Percentiles rank a stretch among this genome's conserved stretches.
phyloP scores from a whole-genome alignment of 2,797 vertebrate genomes.

The Pseudocheirus occidentalis region DNA sequence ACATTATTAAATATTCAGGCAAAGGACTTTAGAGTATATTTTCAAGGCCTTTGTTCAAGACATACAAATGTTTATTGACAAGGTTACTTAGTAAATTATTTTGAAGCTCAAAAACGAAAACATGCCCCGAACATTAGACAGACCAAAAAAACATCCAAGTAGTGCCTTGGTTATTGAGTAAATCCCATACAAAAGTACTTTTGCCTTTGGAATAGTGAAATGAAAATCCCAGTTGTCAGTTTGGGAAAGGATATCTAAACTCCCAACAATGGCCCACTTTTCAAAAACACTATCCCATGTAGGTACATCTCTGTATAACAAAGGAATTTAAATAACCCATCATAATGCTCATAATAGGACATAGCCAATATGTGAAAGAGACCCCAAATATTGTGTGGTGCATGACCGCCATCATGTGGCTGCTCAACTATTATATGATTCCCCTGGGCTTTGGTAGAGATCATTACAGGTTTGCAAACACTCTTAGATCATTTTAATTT shows the following conservation, averaged over 20 bases:
- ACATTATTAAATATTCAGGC: slow-evolving; percentile 45
- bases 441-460: background rate
- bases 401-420: background rate
- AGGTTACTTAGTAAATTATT: slow-evolving; percentile 37
- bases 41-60: slow-evolving; percentile 20
- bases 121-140: slow-evolving; percentile 16
- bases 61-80: slow-evolving; percentile 23
- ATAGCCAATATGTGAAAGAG: background rate
- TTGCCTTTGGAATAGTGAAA: background rate
- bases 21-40: slow-evolving; percentile 15
- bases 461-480: background rate
- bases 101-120: slow-evolving; percentile 36
- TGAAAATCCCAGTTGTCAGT: background rate
- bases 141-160: background rate
- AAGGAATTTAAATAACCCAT: background rate
- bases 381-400: background rate
- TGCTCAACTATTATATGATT: background rate
- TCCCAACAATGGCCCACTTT: background rate
- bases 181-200: slow-evolving; percentile 44
- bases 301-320: background rate
- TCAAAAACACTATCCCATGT: background rate
- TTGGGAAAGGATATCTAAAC: background rate
- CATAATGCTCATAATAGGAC: background rate
- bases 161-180: slow-evolving; percentile 50
- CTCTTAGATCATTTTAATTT: background rate